A percentile compares a stretch with the other conserved stretches of the same genome.
Evolutionary conservation across 2,113 vertebrate genomes (phyloP).

Genomic region (Echinops telfairi): DNA sequence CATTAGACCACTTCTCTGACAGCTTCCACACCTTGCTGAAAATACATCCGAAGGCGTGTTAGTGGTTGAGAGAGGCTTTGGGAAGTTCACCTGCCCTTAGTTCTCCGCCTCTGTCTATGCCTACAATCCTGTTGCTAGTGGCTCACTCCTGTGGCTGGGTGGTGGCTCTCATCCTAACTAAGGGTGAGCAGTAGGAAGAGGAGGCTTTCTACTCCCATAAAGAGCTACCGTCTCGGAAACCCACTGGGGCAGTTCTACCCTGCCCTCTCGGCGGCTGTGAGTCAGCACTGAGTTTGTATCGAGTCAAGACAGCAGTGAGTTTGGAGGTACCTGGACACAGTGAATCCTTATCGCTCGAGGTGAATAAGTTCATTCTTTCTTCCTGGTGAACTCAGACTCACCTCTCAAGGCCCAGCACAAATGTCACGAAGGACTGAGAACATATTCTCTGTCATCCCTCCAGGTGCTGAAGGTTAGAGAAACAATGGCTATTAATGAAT

Average conservation of each 20-base stretch:
- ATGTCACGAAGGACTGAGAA: conserved; percentile 46
- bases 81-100: no score
- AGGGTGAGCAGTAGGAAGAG: no score
- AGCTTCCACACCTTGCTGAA: not conserved
- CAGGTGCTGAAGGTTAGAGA: not conserved
- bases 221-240: no score
- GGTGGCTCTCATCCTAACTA: not conserved
- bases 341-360: not conserved
- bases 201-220: no score
- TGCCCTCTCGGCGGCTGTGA: no score
- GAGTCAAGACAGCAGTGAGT: no score
- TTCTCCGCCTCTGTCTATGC: not conserved
- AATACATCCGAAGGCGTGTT: not conserved
- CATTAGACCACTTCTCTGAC: not conserved
- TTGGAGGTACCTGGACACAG: no score
- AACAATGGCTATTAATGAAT: not conserved
- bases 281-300: no score
- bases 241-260: no score
- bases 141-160: conserved; percentile 45
- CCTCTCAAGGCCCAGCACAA: conserved; percentile 44
- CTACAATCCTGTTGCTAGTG: not conserved
- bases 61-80: not conserved
- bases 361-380: not conserved
- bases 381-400: not conserved
- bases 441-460: conserved; percentile 53